These are phyloP conservation scores for Apis dorsata DNA, from an alignment of 1,140 invertebrate genomes.

Conservation along the genomic window DNA sequence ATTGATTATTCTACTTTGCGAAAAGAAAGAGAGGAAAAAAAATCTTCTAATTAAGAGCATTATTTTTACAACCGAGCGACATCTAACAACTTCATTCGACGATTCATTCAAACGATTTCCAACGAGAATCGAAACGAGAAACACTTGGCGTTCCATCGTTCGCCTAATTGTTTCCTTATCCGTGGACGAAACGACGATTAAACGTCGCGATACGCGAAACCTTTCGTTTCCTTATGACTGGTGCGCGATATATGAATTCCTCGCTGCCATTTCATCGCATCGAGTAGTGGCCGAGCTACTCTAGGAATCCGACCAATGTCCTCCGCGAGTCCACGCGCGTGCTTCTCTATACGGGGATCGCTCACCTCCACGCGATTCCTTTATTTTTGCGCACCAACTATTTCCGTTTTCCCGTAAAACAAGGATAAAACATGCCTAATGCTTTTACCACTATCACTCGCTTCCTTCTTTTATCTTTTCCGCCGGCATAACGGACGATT, in stretches of 20 bases:
- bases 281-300: constrained; percentile 46
- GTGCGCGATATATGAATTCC: constrained; percentile 60
- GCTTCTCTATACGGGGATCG: constrained; percentile 25
- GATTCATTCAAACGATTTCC: background rate
- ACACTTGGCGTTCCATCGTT: background rate
- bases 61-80: too few relatives aligned
- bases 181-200: constrained; percentile 26
- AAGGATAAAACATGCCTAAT: too few relatives aligned
- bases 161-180: constrained; percentile 44
- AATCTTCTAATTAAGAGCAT: too few relatives aligned
- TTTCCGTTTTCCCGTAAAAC: constrained; percentile 9
- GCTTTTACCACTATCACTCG: too few relatives aligned
- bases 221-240: constrained; percentile 51
- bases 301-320: constrained; percentile 53
- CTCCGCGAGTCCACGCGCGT: constrained; percentile 27
- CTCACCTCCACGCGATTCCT: constrained; percentile 33
- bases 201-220: constrained; percentile 43
- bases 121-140: background rate
- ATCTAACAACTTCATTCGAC: constrained; percentile 11
- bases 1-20: too few relatives aligned
- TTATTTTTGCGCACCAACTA: constrained; percentile 3
- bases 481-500: too few relatives aligned
- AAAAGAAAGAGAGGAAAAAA: too few relatives aligned
- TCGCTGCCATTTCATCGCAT: constrained; percentile 61
- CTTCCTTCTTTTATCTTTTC: too few relatives aligned